Conservation (phyloP, 2,888 invertebrate genomes). For the Sepiola atlantica region DNA sequence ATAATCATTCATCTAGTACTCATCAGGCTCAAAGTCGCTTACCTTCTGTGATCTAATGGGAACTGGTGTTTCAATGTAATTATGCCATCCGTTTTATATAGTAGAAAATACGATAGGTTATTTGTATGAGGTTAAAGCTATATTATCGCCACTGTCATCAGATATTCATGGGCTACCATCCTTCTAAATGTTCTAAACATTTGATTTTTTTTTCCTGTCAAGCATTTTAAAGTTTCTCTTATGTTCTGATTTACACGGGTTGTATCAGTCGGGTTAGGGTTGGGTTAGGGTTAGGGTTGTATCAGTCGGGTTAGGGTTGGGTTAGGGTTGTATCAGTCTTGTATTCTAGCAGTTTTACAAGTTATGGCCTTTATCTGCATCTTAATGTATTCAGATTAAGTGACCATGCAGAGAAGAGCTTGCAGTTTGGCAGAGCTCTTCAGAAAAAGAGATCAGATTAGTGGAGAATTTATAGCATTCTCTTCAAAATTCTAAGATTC, state of each 20-base stretch:
- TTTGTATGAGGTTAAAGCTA: no score
- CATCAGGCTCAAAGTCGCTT: no score
- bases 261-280: background rate
- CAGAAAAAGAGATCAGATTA: slow-evolving; percentile 3
- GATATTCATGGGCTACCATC: background rate
- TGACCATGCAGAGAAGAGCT: background rate
- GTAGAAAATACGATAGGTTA: no score
- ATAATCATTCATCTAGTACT: no score
- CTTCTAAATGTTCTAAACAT: background rate
- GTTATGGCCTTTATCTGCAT: background rate
- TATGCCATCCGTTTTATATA: no score
- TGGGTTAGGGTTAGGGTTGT: no score
- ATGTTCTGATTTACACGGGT: background rate
- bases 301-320: no score
- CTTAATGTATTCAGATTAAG: background rate
- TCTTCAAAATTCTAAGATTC: background rate
- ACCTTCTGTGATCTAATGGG: no score
- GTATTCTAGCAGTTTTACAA: background rate
- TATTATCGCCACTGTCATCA: no score
- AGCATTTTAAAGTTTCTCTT: background rate
- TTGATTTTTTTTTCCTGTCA: background rate
- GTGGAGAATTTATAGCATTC: background rate
- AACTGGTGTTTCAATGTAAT: no score
- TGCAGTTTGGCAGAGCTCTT: background rate
- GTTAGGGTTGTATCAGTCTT: background rate